Percentiles rank a stretch among this genome's conserved stretches.
Conservation (phyloP, 2,797 vertebrate genomes). For the Tolypeutes matacus region DNA sequence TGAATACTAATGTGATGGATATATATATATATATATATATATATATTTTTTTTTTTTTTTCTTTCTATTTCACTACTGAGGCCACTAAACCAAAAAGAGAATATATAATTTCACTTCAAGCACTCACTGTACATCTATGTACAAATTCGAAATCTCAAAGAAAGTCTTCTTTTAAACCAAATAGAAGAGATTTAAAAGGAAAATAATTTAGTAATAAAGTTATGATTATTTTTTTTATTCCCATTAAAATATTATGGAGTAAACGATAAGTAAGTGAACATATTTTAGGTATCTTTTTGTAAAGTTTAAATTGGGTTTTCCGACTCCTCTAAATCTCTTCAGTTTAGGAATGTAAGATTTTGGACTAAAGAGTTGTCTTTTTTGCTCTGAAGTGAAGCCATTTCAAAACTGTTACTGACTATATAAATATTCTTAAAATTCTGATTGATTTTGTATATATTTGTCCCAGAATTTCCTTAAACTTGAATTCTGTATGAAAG, state of each 20-base stretch:
- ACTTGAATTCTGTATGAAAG: slow-evolving; percentile 35
- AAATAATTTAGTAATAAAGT: slow-evolving; percentile 5
- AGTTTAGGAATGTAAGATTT: not conserved
- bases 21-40: too few relatives aligned
- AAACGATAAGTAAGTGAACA: slow-evolving; percentile 30
- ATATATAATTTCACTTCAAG: slow-evolving; percentile 59
- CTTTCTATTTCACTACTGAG: not conserved
- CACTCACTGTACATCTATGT: not conserved
- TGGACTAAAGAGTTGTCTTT: not conserved
- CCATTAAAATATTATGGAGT: slow-evolving; percentile 44
- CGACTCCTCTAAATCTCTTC: not conserved
- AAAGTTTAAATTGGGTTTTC: not conserved
- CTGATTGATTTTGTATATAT: not conserved
- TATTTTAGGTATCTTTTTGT: not conserved
- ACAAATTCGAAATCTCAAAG: slow-evolving; percentile 34
- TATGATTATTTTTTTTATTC: slow-evolving; percentile 56
- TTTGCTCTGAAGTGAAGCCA: slow-evolving; percentile 7
- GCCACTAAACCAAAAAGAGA: slow-evolving; percentile 41
- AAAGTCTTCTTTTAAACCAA: slow-evolving; percentile 26
- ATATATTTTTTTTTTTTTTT: too few relatives aligned
- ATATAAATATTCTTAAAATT: not conserved
- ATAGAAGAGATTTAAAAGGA: not conserved
- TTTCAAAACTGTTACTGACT: not conserved
- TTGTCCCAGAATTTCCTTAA: not conserved
- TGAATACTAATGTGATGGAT: not conserved